Evolutionary conservation across 2,888 invertebrate species (phyloP), one percentile per base, ranked within the genome.

Genomic region (Hedya salicella): DNA sequence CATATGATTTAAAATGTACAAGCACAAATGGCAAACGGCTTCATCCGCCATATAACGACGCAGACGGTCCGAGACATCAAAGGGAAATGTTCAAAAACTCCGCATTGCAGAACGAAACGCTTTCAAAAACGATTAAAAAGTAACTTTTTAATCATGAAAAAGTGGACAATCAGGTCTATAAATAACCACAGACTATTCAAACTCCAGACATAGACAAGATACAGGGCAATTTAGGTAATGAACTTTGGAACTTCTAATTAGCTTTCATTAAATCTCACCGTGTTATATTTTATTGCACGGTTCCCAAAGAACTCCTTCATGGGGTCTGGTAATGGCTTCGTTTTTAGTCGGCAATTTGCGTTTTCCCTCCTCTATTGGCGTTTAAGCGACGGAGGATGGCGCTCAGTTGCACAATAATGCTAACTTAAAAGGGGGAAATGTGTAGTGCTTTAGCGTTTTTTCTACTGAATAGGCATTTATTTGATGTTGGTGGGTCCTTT

Each of bases 241-340:
- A 81, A 80, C 75, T 82, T 74, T 75, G 76, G 73, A 78, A 78
- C 73, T 77, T 73, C 75, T 83, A 82, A 85, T 85, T 85, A 83
- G 78, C 74, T 72, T 77, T 75, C 73, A 75, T 73, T 71, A 69
- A 76, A 76, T 75, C 72, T 73, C 74, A 73, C 48, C 25, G 19
- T 57, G 50, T 40, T 39, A 49, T 60, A 64, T 64, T 68, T 56
- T 68, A 54, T 64, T 64, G 54, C 57, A 62, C 53, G 16, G 19
- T 53, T 60, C 16, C 36, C 39, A 36, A 42, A 25, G 36, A 56
- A 50, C 52, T 44, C 46, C 60, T 60, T 53, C 30, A 60, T 44
- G 46, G 65, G 19, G 59, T 1, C 49, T 17, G 42, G 59, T 53
- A 65, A 65, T 59, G 53, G 65, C 13, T 62, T 46, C 39, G 60